Conservation (phyloP, 2,113 vertebrate genomes). For the Pavo muticus region DNA sequence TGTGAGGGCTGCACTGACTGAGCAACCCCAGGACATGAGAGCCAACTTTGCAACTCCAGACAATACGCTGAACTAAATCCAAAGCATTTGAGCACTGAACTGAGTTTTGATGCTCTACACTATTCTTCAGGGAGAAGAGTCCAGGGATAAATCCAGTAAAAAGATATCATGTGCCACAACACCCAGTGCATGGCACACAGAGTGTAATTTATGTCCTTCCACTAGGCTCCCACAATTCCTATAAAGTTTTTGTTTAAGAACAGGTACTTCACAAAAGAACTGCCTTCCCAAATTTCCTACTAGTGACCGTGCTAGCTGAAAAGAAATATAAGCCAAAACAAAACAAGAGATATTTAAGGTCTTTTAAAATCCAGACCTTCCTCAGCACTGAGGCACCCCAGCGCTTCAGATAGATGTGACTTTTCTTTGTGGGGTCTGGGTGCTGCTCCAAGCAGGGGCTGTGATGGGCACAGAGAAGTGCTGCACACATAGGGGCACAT, state of each 20-base stretch:
- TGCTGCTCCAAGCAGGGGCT: neutral
- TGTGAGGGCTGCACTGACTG: neutral
- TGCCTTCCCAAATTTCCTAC: neutral
- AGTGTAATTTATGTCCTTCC: neutral
- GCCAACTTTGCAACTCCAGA: neutral
- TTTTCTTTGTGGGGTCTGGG: rapidly evolving
- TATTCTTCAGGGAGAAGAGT: neutral
- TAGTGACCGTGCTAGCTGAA: neutral
- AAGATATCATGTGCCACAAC: neutral
- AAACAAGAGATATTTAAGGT: neutral
- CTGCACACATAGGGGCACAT: rapidly evolving
- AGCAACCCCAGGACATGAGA: neutral
- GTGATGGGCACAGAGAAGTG: neutral
- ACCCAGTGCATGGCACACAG: neutral
- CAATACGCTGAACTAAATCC: neutral
- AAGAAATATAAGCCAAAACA: neutral
- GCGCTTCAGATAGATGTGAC: neutral
- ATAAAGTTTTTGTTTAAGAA: neutral
- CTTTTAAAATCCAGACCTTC: neutral
- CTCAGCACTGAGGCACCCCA: neutral
- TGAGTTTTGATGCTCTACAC: neutral
- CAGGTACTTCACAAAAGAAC: neutral
- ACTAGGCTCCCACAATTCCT: neutral
- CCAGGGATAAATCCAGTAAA: neutral
- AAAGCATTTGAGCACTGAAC: neutral